Evolutionary conservation across 2,113 vertebrate species (phyloP).

Genomic region (Gulo gulo): DNA sequence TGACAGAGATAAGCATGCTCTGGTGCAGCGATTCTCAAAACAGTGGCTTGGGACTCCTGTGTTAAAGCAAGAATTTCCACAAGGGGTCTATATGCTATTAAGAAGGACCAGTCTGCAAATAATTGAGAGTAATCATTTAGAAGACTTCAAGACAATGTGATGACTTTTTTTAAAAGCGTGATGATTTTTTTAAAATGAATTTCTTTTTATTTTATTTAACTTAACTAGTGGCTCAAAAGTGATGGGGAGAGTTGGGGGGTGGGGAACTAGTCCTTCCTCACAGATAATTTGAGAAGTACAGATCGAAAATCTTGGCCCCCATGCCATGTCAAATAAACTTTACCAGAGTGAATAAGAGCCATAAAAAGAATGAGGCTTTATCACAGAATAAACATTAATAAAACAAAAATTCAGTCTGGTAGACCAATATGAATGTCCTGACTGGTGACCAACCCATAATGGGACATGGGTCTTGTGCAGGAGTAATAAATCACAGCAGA

Average conservation of each 20-base stretch:
- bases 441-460: not conserved
- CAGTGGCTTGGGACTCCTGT: not conserved
- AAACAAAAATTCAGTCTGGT: not conserved
- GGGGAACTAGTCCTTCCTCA: not conserved
- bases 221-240: constrained; percentile 21
- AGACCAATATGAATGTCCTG: not conserved
- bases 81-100: not conserved
- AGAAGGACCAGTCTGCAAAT: not conserved
- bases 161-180: not conserved
- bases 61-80: not conserved
- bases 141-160: not conserved
- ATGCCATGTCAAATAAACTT: not conserved
- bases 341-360: not conserved
- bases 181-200: not conserved
- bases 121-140: not conserved
- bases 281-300: not conserved
- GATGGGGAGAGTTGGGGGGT: not conserved
- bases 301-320: not conserved
- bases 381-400: not conserved
- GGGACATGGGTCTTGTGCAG: not conserved
- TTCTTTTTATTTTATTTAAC: constrained; percentile 38
- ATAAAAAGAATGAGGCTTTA: not conserved
- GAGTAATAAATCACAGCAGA: not conserved
- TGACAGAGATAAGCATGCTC: not conserved
- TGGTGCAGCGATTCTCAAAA: not conserved